Base-by-base conservation (phyloP, 2,888 invertebrate species). In the Nomada ferruginata region DNA sequence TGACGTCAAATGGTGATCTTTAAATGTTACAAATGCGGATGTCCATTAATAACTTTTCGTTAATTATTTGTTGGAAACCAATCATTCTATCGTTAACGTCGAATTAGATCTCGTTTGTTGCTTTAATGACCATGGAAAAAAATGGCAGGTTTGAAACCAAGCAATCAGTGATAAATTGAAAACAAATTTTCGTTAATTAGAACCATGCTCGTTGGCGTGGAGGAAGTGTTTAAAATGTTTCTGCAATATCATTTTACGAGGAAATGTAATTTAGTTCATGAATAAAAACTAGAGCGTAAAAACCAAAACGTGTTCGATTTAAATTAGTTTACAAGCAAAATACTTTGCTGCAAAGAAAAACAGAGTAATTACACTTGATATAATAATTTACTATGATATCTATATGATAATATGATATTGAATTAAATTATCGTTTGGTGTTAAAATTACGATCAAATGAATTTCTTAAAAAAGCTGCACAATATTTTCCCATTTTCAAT, bases 1-100 rank as follows among this genome's bases (percentile, higher is more conserved):
- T 70, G 64, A 79, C 63, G 69, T 79, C 77, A 76, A 15, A 52
- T 79, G 26, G 18, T 18, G 42, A 18, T 52, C 63, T 57, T 52
- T 44, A 42, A 57, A 15, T 47, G 44, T 13, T 59, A 64, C 23
- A 52, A 69, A 42, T 23, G 44, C 23, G 36, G n/a, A 50, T 26
- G 15, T 44, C 44, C 64, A 59, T n/a, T 59, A 70, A 70, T 70
- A 79, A 68, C 47, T 23, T n/a, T 29, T 64, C 44, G 2, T 77
- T 59, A 76, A 64, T 64, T 77, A 70, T 63, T 72, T 42, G 53
- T 53, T 20, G 23, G 18, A 52, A 36, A 57, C 5, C 26, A 29
- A 64, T 63, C 2, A 7, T 10, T 10, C 20, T 53, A 9, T 20
- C 3, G 9, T 57, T 42, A 26, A 13, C 15, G 9, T 0, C n/a